Evolutionary conservation across 2,888 invertebrate species (phyloP), one percentile per base, ranked within the genome.

Genomic region (Agrotis exclamationis): DNA sequence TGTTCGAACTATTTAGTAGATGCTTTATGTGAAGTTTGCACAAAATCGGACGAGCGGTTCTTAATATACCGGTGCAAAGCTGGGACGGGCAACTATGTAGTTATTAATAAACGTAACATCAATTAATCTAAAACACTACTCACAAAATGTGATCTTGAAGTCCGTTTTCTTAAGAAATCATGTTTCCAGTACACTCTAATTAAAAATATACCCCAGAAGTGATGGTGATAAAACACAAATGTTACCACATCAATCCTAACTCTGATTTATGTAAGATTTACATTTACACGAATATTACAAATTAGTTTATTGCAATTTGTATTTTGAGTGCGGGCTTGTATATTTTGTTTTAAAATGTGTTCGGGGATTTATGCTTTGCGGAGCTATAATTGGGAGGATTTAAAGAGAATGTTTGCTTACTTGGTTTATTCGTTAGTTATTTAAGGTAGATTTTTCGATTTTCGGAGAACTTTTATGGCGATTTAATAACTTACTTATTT

Each of bases 211-310:
- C 73, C 76, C 74, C 76, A 85, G 83, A 83, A 91, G 90, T 90
- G 90, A 89, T 80, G 82, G 87, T 84, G 85, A 91, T 93, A 91
- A 92, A 93, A 91, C 88, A 87, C 91, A 92, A 93, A 90, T 91
- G 91, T 85, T 91, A 81, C 86, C 85, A 79, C 89, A 88, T 92
- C 91, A 90, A 90, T 92, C 88, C 87, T 85, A 86, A 88, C 76
- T 82, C 88, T 88, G 89, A 90, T 91, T 91, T 89, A 89, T 87
- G 87, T 84, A 84, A 83, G 87, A 80, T 86, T 89, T 90, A 87
- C 87, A 91, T 90, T 91, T 87, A 87, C 78, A 81, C 86, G 85
- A 87, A 88, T 87, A 84, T 86, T 85, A 85, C 77, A 87, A 90
- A 90, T 91, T 88, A 90, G 88, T 88, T 91, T 89, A 90, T 89